Evolutionary conservation across 1,140 invertebrate species (phyloP).

Genomic region (Vanessa atalanta): DNA sequence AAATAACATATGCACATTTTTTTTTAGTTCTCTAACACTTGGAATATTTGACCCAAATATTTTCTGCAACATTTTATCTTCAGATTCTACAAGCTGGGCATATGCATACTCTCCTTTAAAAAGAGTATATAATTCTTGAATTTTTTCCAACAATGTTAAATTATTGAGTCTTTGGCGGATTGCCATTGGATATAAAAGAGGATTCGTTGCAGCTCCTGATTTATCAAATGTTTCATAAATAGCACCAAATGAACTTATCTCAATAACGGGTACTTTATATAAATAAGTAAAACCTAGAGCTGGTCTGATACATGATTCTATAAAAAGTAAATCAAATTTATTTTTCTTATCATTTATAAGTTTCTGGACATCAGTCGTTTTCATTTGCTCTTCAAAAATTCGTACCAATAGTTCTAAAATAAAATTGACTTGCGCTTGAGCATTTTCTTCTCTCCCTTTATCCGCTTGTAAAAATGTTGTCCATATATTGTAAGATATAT

Average conservation of each 20-base stretch:
- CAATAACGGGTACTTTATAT: conserved; percentile 54
- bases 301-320: conserved; percentile 43
- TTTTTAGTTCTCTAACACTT: not conserved
- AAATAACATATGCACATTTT: conserved; percentile 16
- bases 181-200: conserved; percentile 42
- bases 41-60: conserved; percentile 9
- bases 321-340: conserved; percentile 48
- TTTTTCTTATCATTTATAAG: conserved; percentile 34
- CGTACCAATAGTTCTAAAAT: conserved; percentile 17
- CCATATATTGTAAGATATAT: conserved; percentile 46
- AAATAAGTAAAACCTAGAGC: conserved; percentile 43
- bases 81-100: not conserved
- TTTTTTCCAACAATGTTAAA: conserved; percentile 40
- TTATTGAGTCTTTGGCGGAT: conserved; percentile 40
- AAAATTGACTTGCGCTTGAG: conserved; percentile 18
- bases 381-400: conserved; percentile 39
- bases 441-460: conserved; percentile 32
- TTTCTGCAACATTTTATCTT: conserved; percentile 33
- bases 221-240: conserved; percentile 27
- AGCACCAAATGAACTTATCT: conserved; percentile 49
- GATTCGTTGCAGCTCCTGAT: conserved; percentile 44
- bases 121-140: conserved; percentile 22
- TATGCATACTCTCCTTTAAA: not conserved
- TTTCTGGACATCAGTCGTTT: conserved; percentile 38
- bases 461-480: conserved; percentile 28